A percentile compares a stretch with the other conserved stretches of the same genome.
Evolutionary conservation across 2,888 invertebrate species (phyloP).

Genomic region (Tethea ocularis): DNA sequence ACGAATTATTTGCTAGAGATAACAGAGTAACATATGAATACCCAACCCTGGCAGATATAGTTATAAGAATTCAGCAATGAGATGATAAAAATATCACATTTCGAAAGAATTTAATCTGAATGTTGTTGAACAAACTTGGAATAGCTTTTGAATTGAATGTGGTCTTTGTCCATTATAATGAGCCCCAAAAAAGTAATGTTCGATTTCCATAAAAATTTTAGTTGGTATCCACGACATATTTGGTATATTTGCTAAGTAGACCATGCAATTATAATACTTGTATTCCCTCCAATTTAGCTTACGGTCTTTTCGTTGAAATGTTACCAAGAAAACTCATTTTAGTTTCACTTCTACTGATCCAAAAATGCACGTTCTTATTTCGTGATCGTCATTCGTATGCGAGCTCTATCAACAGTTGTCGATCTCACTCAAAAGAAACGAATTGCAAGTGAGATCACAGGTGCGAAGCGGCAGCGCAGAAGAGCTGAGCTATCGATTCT

Average conservation of each 20-base stretch:
- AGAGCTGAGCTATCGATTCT: slow-evolving; percentile 46
- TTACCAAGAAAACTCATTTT: background rate
- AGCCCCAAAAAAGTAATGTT: background rate
- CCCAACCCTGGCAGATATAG: background rate
- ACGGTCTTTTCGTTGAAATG: background rate
- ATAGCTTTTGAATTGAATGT: background rate
- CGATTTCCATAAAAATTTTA: slow-evolving; percentile 4
- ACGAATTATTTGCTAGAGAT: too few relatives aligned
- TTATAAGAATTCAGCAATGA: background rate
- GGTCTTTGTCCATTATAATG: slow-evolving; percentile 1
- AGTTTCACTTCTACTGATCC: background rate
- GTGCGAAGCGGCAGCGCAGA: slow-evolving; percentile 35
- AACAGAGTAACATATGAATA: too few relatives aligned
- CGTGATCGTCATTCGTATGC: background rate
- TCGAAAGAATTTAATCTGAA: background rate
- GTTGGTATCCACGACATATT: background rate
- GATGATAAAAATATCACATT: background rate
- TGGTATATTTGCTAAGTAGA: background rate
- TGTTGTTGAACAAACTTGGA: background rate
- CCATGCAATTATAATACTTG: background rate
- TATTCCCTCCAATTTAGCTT: background rate
- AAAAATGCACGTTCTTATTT: background rate
- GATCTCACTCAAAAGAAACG: background rate
- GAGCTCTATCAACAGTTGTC: background rate
- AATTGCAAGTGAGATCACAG: slow-evolving; percentile 28